Percentiles rank a stretch among this genome's conserved stretches.
Evolutionary conservation across 2,797 vertebrate genomes (phyloP).

Genomic region (Eospalax fontanierii): DNA sequence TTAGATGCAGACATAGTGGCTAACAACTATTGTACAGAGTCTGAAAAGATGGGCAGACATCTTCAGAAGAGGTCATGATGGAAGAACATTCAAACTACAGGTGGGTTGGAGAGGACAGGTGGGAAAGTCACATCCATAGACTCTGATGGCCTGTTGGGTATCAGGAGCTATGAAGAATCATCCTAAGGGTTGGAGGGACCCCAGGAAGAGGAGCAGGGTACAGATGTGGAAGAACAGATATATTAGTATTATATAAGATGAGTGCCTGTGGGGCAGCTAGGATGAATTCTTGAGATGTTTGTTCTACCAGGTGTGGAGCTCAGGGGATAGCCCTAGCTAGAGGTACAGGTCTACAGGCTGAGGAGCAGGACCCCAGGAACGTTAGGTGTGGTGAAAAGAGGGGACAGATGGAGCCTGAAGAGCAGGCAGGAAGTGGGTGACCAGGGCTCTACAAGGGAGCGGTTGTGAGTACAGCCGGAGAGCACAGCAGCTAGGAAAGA

Average conservation of each 20-base stretch:
- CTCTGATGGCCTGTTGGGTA: neutral
- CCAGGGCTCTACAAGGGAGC: neutral
- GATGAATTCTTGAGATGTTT: neutral
- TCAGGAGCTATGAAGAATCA: neutral
- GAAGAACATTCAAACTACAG: neutral
- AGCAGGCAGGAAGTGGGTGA: neutral
- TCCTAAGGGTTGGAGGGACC: neutral
- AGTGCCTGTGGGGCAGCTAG: too few species aligned
- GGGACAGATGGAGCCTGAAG: neutral
- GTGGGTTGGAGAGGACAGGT: neutral
- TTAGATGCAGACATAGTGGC: neutral
- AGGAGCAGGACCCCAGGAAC: neutral
- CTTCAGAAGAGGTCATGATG: neutral
- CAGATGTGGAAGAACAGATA: neutral
- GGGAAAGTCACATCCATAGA: neutral
- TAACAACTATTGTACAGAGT: neutral
- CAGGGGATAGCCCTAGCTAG: neutral
- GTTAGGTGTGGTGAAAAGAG: neutral
- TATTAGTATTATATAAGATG: accelerated
- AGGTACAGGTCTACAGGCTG: neutral
- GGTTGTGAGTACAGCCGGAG: neutral
- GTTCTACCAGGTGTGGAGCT: neutral
- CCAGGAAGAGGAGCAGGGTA: neutral
- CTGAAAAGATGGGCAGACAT: neutral
- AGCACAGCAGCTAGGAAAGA: neutral